A percentile compares a stretch with the other conserved stretches of the same genome.
phyloP scores from a whole-genome alignment of 1,140 invertebrate genomes.

The Drosophila willistoni region DNA sequence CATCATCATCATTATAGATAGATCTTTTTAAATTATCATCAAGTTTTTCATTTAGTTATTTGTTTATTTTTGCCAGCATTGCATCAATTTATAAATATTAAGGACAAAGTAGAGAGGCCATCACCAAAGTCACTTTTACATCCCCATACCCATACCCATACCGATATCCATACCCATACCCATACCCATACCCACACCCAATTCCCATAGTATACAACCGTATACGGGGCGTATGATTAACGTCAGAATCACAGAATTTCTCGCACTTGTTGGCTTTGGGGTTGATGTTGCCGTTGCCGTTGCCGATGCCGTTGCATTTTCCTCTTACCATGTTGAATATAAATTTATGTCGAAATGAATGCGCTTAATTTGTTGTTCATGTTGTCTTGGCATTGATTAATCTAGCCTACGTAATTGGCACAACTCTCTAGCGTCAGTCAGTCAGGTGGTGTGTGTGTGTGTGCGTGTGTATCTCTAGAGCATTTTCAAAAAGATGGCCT shows the following conservation, averaged over 20 bases:
- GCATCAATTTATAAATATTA: constrained; percentile 75
- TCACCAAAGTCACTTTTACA: constrained; percentile 66
- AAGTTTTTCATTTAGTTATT: constrained; percentile 36
- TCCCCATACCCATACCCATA: not conserved
- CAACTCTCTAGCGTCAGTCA: constrained; percentile 43
- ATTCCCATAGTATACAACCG: not conserved
- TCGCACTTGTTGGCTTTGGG: constrained; percentile 71
- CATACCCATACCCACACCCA: too few species aligned
- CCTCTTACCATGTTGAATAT: constrained; percentile 53
- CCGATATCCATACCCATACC: not conserved
- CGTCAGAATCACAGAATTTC: constrained; percentile 52
- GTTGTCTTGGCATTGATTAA: constrained; percentile 78
- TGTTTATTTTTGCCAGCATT: constrained; percentile 61
- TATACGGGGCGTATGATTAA: constrained; percentile 77
- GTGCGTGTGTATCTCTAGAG: not conserved
- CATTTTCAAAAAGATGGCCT: not conserved
- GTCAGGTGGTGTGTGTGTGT: constrained; percentile 15
- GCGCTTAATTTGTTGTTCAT: constrained; percentile 75
- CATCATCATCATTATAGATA: constrained; percentile 25
- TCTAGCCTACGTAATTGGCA: constrained; percentile 67
- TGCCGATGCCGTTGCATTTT: not conserved
- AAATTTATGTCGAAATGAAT: constrained; percentile 72
- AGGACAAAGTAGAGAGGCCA: constrained; percentile 69
- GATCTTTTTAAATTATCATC: constrained; percentile 29
- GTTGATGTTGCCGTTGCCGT: not conserved